Conservation (phyloP, 2,797 vertebrate species). For the Leucoraja ocellata region DNA sequence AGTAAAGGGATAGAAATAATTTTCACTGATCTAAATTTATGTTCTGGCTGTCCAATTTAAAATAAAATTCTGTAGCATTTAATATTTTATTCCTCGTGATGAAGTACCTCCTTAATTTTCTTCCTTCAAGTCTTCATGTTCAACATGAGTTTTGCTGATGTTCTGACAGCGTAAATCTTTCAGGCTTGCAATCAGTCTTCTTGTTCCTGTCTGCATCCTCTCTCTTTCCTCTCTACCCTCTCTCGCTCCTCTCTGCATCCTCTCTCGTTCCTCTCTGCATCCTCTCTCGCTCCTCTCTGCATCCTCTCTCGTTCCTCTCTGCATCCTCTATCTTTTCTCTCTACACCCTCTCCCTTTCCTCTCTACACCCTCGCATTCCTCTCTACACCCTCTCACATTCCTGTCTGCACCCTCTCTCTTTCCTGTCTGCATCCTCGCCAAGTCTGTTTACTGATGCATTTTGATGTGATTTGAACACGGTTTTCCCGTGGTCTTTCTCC, state of each 20-base stretch:
- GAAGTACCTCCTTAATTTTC: slow-evolving; percentile 28
- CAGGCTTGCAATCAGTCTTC: not conserved
- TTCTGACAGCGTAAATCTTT: not conserved
- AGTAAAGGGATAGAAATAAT: not conserved
- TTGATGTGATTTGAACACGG: not conserved
- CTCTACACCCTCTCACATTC: too few relatives aligned
- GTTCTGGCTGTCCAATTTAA: not conserved
- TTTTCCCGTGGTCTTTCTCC: not conserved
- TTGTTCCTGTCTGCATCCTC: too few relatives aligned
- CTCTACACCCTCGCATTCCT: too few relatives aligned
- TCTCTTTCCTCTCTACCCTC: too few relatives aligned
- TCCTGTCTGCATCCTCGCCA: not conserved
- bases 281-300: too few relatives aligned
- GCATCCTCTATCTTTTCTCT: too few relatives aligned
- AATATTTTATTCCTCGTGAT: slow-evolving; percentile 19
- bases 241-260: too few relatives aligned
- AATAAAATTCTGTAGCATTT: slow-evolving; percentile 11
- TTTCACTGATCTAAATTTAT: slow-evolving; percentile 29
- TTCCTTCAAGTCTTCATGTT: slow-evolving; percentile 1
- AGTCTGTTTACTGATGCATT: not conserved
- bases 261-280: too few relatives aligned
- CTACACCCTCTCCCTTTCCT: too few relatives aligned
- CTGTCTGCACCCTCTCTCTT: not conserved
- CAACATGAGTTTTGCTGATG: not conserved
- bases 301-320: too few relatives aligned